Conservation (phyloP, 2,888 invertebrate species). For the Tholera decimalis region DNA sequence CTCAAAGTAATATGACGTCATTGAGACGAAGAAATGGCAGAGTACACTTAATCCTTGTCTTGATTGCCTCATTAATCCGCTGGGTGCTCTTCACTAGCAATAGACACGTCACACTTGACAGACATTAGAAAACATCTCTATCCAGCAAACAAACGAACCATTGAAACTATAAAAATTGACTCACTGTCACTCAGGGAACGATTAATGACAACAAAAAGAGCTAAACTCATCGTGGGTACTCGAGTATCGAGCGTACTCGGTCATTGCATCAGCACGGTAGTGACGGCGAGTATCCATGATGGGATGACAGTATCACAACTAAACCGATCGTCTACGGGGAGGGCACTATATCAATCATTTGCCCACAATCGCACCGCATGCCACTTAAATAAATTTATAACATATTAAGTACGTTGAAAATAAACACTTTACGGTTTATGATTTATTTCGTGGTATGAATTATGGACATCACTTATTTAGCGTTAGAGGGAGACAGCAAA, state of each 20-base stretch:
- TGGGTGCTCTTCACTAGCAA: slow-evolving; percentile 44
- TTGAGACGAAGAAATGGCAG: slow-evolving; percentile 29
- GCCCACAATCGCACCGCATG: slow-evolving; percentile 87
- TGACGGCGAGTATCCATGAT: slow-evolving; percentile 67
- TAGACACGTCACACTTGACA: slow-evolving; percentile 60
- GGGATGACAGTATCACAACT: slow-evolving; percentile 84
- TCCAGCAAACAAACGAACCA: slow-evolving; percentile 56
- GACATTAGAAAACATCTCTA: slow-evolving; percentile 64
- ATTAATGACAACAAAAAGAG: slow-evolving; percentile 80
- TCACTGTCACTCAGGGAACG: slow-evolving; percentile 68
- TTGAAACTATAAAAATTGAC: slow-evolving; percentile 66
- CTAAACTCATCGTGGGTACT: slow-evolving; percentile 78
- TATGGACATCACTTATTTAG: slow-evolving; percentile 86
- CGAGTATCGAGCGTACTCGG: slow-evolving; percentile 67
- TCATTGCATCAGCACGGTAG: slow-evolving; percentile 70
- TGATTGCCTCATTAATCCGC: slow-evolving; percentile 59
- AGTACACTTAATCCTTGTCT: slow-evolving; percentile 49
- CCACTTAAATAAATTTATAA: slow-evolving; percentile 91
- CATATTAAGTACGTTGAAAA: slow-evolving; percentile 91
- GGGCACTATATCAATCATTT: slow-evolving; percentile 89
- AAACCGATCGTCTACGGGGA: slow-evolving; percentile 82
- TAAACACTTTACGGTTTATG: slow-evolving; percentile 91
- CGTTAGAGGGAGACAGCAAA: slow-evolving; percentile 81
- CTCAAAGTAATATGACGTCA: slow-evolving; percentile 38
- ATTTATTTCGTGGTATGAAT: slow-evolving; percentile 90